A percentile compares a stretch with the other conserved stretches of the same genome.
phyloP scores from a whole-genome alignment of 2,113 vertebrate genomes.

The Tupaia tana region DNA sequence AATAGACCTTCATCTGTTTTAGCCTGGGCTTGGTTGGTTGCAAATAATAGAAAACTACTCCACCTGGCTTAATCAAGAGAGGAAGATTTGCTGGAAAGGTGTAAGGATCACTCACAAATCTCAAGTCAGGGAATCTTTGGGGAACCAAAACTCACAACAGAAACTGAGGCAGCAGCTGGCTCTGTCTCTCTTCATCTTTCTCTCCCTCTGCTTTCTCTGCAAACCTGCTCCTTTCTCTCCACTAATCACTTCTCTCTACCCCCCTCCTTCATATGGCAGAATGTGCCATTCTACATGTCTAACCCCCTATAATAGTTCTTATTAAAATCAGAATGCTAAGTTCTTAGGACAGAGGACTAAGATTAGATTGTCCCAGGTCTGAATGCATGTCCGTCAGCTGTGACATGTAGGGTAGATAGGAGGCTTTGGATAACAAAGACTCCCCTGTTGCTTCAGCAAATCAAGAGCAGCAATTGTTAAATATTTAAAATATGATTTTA shows the following conservation, averaged over 20 bases:
- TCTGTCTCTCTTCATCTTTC: neutral
- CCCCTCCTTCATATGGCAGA: neutral
- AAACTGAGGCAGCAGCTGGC: neutral
- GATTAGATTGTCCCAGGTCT: neutral
- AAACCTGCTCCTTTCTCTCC: neutral
- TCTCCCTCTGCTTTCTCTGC: neutral
- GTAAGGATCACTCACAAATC: neutral
- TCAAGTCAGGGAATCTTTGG: neutral
- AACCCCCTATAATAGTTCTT: neutral
- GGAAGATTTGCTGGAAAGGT: slow-evolving; percentile 29
- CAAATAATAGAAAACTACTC: slow-evolving; percentile 63
- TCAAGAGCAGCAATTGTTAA: neutral
- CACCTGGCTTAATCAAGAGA: slow-evolving; percentile 70
- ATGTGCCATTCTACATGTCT: neutral
- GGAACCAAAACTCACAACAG: neutral
- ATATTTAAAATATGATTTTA: neutral
- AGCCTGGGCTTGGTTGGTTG: slow-evolving; percentile 44
- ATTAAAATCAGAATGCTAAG: neutral
- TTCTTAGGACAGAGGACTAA: neutral
- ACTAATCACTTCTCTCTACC: neutral
- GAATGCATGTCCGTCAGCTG: neutral
- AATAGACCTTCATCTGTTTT: slow-evolving; percentile 70
- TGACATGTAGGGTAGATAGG: neutral
- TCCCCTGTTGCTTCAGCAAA: too few relatives aligned
- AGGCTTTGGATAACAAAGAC: neutral